Evolutionary conservation across 2,888 invertebrate species (phyloP).

Genomic region (Pyrocoelia pectoralis): DNA sequence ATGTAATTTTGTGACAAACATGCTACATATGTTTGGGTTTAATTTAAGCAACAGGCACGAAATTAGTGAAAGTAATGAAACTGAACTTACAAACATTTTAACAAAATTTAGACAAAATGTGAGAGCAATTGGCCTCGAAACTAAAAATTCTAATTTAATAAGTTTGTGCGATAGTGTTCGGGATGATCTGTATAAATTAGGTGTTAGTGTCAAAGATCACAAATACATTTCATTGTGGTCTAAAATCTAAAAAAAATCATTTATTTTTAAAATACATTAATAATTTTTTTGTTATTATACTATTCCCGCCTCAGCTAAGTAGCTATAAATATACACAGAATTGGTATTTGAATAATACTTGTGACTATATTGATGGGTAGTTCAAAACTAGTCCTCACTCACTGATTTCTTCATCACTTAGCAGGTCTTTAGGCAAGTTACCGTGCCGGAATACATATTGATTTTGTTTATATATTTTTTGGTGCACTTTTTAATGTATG

Average conservation of each 20-base stretch:
- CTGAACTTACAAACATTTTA: slow-evolving; percentile 67
- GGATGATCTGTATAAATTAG: slow-evolving; percentile 67
- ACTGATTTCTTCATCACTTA: too few relatives aligned
- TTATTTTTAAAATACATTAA: too few relatives aligned
- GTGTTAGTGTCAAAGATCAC: slow-evolving; percentile 75
- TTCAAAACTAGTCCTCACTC: too few relatives aligned
- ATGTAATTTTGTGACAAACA: slow-evolving; percentile 65
- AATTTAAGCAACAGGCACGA: slow-evolving; percentile 54
- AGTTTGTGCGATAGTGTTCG: slow-evolving; percentile 74
- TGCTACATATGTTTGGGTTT: slow-evolving; percentile 66
- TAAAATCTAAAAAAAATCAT: slow-evolving; percentile 24
- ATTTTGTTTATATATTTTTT: too few relatives aligned
- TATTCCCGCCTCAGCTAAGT: too few relatives aligned
- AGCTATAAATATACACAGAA: too few relatives aligned
- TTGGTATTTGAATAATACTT: too few relatives aligned
- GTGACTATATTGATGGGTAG: too few relatives aligned
- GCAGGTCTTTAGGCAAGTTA: too few relatives aligned
- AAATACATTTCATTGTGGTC: slow-evolving; percentile 69
- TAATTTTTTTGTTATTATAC: too few relatives aligned
- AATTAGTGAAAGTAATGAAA: slow-evolving; percentile 47
- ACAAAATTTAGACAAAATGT: slow-evolving; percentile 70
- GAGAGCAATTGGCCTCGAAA: slow-evolving; percentile 64
- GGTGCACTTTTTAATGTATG: too few relatives aligned
- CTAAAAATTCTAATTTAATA: slow-evolving; percentile 68
- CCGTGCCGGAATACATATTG: too few relatives aligned